Evolutionary conservation across 1,140 invertebrate genomes (phyloP).

Genomic region (Pseudomyrmex gracilis): DNA sequence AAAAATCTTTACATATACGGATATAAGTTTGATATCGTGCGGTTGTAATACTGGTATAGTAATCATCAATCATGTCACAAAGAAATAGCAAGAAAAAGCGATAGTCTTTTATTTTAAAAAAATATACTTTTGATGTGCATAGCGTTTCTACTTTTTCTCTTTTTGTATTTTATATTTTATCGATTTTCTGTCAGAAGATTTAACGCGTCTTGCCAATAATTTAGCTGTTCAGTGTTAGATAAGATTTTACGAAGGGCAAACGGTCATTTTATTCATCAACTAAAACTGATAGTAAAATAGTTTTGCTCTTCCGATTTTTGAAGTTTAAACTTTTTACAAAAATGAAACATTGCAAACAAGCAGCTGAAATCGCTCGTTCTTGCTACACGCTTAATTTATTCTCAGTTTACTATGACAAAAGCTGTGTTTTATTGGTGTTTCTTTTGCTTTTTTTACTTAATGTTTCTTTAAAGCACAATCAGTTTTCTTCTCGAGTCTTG

Average conservation of each 20-base stretch:
- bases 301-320: not conserved
- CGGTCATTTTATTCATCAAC: too few relatives aligned
- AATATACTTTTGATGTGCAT: not conserved
- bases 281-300: too few relatives aligned
- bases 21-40: slow-evolving; percentile 20
- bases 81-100: slow-evolving; percentile 40
- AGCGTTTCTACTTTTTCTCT: not conserved
- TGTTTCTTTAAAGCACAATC: slow-evolving; percentile 54
- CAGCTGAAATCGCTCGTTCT: slow-evolving; percentile 13
- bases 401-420: slow-evolving; percentile 27
- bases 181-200: not conserved
- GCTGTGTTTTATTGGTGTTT: slow-evolving; percentile 54
- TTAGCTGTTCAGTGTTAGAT: not conserved
- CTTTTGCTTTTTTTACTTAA: slow-evolving; percentile 21
- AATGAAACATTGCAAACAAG: too few relatives aligned
- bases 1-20: slow-evolving; percentile 5
- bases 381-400: slow-evolving; percentile 40
- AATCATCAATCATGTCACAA: slow-evolving; percentile 11
- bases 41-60: slow-evolving; percentile 48
- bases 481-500: slow-evolving; percentile 35
- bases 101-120: not conserved
- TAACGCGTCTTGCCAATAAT: not conserved
- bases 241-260: too few relatives aligned
- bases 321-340: not conserved
- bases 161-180: not conserved